Evolutionary conservation across 2,113 vertebrate species (phyloP).

Genomic region (Tetrao urogallus): DNA sequence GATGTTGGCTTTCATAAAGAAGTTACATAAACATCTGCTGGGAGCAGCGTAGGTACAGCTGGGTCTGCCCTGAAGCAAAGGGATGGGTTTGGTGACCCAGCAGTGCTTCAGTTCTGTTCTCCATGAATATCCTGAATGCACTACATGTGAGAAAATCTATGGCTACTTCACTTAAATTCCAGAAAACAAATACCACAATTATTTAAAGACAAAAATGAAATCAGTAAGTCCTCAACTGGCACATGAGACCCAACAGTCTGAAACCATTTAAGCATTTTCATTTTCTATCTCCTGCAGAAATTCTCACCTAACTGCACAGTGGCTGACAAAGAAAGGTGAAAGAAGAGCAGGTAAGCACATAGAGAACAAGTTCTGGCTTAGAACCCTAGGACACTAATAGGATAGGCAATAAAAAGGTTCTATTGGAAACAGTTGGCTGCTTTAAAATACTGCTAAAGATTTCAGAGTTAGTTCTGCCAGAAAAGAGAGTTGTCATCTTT

Average conservation of each 20-base stretch:
- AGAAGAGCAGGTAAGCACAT: background rate
- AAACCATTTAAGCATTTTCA: background rate
- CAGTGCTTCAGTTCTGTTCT: background rate
- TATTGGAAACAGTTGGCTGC: background rate
- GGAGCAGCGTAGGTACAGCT: background rate
- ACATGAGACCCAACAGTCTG: background rate
- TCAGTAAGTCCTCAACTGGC: background rate
- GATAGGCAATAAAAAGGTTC: background rate
- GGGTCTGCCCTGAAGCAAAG: background rate
- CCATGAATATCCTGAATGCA: background rate
- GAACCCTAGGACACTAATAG: background rate
- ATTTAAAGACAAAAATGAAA: slow-evolving; percentile 16
- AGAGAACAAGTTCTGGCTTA: background rate
- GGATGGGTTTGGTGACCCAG: background rate
- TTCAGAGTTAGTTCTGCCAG: background rate
- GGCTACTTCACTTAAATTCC: background rate
- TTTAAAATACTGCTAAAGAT: slow-evolving; percentile 6
- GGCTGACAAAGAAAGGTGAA: background rate
- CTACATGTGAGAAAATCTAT: background rate
- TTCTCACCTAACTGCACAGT: background rate
- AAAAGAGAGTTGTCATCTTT: background rate
- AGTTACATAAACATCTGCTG: slow-evolving; percentile 19
- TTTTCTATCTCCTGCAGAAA: background rate
- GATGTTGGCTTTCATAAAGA: background rate
- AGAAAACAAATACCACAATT: background rate